Conservation (phyloP, 2,888 invertebrate genomes). For the Willowsia nigromaculata region DNA sequence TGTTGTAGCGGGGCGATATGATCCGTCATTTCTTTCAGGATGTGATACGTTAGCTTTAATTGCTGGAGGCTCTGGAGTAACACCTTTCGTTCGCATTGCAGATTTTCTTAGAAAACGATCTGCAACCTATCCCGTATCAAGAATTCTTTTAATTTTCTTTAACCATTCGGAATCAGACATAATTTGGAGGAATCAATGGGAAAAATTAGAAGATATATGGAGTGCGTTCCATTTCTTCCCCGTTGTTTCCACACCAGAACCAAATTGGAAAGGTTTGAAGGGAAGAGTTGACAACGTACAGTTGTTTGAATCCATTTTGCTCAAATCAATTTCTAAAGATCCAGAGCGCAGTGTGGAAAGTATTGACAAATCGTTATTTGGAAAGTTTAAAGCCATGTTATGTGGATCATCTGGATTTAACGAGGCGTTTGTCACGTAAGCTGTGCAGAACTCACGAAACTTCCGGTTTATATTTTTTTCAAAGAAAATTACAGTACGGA, state of each 20-base stretch:
- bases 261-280: conserved; percentile 65
- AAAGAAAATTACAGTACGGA: background rate
- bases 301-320: conserved; percentile 58
- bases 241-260: conserved; percentile 64
- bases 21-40: conserved; percentile 12
- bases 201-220: conserved; percentile 32
- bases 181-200: conserved; percentile 71
- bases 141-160: conserved; percentile 71
- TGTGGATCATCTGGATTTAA: conserved; percentile 74
- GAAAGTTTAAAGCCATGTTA: conserved; percentile 67
- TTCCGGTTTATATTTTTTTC: background rate
- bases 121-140: conserved; percentile 45
- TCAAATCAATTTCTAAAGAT: too few relatives aligned
- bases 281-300: conserved; percentile 65
- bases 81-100: conserved; percentile 71
- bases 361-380: background rate
- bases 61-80: conserved; percentile 75
- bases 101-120: conserved; percentile 67
- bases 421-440: conserved; percentile 67
- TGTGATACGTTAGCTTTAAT: conserved; percentile 59
- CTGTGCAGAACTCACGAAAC: background rate
- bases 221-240: conserved; percentile 72
- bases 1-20: conserved; percentile 41
- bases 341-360: too few relatives aligned
- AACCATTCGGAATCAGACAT: conserved; percentile 70